These are phyloP conservation scores for Albula goreensis DNA, from an alignment of 2,113 vertebrate species.

Conservation along the genomic window DNA sequence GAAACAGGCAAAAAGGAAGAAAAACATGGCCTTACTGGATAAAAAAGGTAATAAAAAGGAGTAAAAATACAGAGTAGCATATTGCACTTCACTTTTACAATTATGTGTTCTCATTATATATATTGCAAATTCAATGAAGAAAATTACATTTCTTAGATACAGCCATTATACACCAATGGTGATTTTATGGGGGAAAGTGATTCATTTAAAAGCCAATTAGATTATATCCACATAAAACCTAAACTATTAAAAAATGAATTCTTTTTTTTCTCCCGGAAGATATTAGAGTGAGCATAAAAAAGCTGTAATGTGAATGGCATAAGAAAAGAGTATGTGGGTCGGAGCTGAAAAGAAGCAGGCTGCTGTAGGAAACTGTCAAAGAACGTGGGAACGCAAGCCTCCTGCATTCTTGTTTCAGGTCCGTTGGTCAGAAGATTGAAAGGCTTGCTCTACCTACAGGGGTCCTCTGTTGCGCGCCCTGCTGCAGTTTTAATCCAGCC, in stretches of 20 bases:
- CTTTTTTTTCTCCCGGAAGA: slow-evolving; percentile 66
- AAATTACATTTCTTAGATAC: not conserved
- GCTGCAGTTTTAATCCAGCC: slow-evolving; percentile 78
- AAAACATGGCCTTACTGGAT: not conserved
- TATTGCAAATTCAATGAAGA: not conserved
- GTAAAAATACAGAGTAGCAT: not conserved
- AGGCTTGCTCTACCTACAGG: slow-evolving; percentile 78
- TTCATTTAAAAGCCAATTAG: not conserved
- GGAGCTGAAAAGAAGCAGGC: slow-evolving; percentile 74
- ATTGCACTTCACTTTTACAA: not conserved
- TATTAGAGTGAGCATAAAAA: slow-evolving; percentile 66
- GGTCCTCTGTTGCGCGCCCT: slow-evolving; percentile 73
- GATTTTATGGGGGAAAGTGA: not conserved
- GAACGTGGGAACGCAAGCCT: slow-evolving; percentile 77
- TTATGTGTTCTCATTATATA: not conserved
- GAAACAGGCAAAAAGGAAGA: not conserved
- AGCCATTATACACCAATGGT: not conserved
- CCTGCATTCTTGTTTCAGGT: slow-evolving; percentile 81
- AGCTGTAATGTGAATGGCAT: slow-evolving; percentile 62
- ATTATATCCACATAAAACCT: not conserved
- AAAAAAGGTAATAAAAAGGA: not conserved
- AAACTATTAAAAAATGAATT: slow-evolving; percentile 46
- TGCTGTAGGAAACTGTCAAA: slow-evolving; percentile 73
- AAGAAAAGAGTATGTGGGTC: slow-evolving; percentile 71
- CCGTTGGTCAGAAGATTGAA: slow-evolving; percentile 80